Conservation (phyloP, 2,797 vertebrate species). For the Antrozous pallidus region DNA sequence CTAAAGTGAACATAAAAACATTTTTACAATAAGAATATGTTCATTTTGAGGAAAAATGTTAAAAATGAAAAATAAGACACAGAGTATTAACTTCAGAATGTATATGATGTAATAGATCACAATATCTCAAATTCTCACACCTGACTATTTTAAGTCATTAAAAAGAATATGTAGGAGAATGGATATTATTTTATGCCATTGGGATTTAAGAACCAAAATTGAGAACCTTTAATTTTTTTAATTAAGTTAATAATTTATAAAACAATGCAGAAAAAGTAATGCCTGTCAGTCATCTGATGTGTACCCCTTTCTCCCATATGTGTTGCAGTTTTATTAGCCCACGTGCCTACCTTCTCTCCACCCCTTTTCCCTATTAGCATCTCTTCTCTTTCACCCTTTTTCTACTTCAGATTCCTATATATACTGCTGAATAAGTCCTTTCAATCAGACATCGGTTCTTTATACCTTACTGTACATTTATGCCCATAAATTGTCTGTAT, state of each 20-base stretch:
- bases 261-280: background rate
- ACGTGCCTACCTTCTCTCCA: background rate
- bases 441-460: background rate
- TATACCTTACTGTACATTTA: background rate
- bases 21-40: slow-evolving; percentile 26
- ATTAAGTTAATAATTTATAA: background rate
- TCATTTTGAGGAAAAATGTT: background rate
- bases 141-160: background rate
- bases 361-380: background rate
- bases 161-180: background rate
- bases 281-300: background rate
- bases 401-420: background rate
- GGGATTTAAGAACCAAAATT: background rate
- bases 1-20: background rate
- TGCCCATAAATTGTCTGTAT: background rate
- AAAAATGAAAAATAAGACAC: background rate
- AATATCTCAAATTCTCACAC: background rate
- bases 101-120: background rate
- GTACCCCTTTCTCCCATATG: background rate
- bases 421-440: background rate
- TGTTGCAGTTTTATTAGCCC: background rate
- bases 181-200: background rate
- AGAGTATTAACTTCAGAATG: background rate
- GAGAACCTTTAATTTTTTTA: background rate
- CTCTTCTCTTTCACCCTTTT: background rate